A percentile compares a stretch with the other conserved stretches of the same genome.
Conservation (phyloP, 1,140 invertebrate genomes). For the Tyrophagus putrescentiae region DNA sequence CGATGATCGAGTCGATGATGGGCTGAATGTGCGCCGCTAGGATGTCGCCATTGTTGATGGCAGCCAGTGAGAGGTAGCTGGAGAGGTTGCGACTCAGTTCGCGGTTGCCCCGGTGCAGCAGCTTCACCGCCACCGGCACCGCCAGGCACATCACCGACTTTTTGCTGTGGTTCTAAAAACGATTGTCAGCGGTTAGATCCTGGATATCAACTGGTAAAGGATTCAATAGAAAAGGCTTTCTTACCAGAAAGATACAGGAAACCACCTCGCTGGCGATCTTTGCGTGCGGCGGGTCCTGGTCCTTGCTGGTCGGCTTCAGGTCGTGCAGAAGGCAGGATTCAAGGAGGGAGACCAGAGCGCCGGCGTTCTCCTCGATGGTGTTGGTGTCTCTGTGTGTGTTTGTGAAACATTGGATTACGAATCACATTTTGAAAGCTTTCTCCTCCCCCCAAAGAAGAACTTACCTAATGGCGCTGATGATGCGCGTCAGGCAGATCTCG, state of each 20-base stretch:
- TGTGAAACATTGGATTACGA: conserved; percentile 8
- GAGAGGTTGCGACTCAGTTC: conserved; percentile 76
- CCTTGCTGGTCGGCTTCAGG: conserved; percentile 54
- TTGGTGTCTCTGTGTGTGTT: conserved; percentile 53
- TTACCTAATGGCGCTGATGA: conserved; percentile 64
- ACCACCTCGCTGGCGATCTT: conserved; percentile 87
- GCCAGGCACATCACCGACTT: conserved; percentile 72
- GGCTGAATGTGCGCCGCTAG: conserved; percentile 69
- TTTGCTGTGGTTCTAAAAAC: conserved; percentile 61
- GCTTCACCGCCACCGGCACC: conserved; percentile 74
- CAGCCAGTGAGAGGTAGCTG: conserved; percentile 77
- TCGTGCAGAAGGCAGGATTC: conserved; percentile 75
- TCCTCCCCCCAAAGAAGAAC: neutral
- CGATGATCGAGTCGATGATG: conserved; percentile 73
- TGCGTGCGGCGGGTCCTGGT: conserved; percentile 80
- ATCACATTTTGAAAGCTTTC: neutral
- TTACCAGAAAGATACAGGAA: conserved; percentile 79
- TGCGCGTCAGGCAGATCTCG: conserved; percentile 74
- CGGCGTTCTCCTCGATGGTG: conserved; percentile 66
- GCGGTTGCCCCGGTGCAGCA: conserved; percentile 70
- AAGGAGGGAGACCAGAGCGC: conserved; percentile 60
- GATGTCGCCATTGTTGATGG: conserved; percentile 69
- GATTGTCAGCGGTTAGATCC: neutral
- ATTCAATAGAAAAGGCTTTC: conserved; percentile 25
- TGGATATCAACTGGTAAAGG: conserved; percentile 17